A percentile compares a stretch with the other conserved stretches of the same genome.
Conservation (phyloP, 2,113 vertebrate species). For the Piliocolobus tephrosceles region DNA sequence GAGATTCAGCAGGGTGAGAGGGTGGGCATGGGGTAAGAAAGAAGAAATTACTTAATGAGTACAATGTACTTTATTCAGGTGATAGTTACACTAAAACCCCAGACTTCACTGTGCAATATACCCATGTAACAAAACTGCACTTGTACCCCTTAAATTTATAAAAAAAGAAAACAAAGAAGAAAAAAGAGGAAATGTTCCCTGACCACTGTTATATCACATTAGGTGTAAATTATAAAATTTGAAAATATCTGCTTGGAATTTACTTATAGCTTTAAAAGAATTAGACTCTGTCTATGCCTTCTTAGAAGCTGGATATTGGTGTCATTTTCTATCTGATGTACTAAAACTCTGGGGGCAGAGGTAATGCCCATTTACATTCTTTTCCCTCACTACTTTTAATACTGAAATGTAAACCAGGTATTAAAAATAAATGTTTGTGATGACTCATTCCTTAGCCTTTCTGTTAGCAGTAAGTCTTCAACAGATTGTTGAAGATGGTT, state of each 20-base stretch:
- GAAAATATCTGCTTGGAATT: not conserved
- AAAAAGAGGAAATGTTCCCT: not conserved
- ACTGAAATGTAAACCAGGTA: not conserved
- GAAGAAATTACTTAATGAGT: no score
- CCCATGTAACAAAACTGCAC: no score
- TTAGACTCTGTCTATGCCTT: not conserved
- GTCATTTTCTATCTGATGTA: not conserved
- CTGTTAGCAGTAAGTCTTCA: not conserved
- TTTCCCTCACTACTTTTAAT: not conserved
- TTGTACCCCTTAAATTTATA: no score
- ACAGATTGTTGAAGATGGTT: not conserved
- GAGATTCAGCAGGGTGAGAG: no score
- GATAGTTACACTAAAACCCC: no score
- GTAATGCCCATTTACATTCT: not conserved
- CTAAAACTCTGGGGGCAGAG: not conserved
- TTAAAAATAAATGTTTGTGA: not conserved
- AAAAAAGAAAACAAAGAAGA: no score
- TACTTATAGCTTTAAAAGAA: not conserved
- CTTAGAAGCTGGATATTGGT: not conserved
- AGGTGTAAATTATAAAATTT: not conserved
- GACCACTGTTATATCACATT: not conserved
- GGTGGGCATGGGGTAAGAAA: no score
- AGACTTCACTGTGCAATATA: no score
- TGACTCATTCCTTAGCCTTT: not conserved
- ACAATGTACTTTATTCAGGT: no score